These are phyloP conservation scores for Nasonia giraulti DNA, from an alignment of 1,140 invertebrate species.

Conservation along the genomic window DNA sequence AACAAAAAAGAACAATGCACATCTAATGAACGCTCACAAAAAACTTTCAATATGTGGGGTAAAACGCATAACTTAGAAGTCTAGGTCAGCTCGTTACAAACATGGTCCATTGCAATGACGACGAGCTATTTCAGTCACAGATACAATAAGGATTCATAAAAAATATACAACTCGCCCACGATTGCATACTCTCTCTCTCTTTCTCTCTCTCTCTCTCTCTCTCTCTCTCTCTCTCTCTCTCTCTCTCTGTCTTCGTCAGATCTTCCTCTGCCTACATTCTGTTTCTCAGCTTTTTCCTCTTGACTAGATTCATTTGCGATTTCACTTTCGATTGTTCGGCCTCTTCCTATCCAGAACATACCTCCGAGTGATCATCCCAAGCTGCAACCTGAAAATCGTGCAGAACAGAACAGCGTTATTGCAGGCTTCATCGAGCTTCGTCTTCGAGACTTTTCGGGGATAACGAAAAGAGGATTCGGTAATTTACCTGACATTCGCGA, in stretches of 20 bases:
- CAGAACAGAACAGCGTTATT: not conserved
- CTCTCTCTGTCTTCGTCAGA: conserved; percentile 42
- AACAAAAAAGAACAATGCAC: conserved; percentile 57
- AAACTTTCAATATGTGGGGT: conserved; percentile 40
- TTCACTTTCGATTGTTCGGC: conserved; percentile 51
- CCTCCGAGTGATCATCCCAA: conserved; percentile 90
- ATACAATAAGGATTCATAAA: conserved; percentile 56
- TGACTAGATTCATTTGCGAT: conserved; percentile 72
- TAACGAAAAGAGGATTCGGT: not conserved
- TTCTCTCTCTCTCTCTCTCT: too few relatives aligned
- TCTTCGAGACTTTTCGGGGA: not conserved
- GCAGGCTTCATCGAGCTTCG: too few relatives aligned
- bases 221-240: too few relatives aligned
- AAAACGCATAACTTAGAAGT: conserved; percentile 40
- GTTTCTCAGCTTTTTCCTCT: conserved; percentile 59
- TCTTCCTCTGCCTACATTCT: conserved; percentile 50
- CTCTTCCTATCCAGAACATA: conserved; percentile 81
- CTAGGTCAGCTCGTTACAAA: conserved; percentile 30
- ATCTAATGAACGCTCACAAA: conserved; percentile 44
- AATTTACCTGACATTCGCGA: conserved; percentile 86
- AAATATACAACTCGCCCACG: conserved; percentile 53
- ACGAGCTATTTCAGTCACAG: conserved; percentile 37
- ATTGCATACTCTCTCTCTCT: conserved; percentile 43
- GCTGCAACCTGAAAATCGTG: conserved; percentile 79
- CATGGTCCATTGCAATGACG: conserved; percentile 32